Evolutionary conservation across 2,113 vertebrate genomes (phyloP).

Genomic region (Eulemur rufifrons): DNA sequence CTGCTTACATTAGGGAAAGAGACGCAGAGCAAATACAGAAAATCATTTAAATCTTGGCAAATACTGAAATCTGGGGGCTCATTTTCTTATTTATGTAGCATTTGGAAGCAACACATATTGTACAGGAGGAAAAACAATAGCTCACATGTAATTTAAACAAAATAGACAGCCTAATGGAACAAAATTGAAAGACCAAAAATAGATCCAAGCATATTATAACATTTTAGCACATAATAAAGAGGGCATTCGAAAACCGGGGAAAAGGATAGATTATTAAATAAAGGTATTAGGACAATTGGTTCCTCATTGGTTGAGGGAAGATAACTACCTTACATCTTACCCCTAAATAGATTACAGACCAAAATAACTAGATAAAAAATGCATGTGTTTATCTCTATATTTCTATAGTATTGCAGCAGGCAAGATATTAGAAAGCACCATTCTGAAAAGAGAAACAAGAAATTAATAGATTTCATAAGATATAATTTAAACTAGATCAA

Average conservation of each 20-base stretch:
- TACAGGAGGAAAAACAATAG: slow-evolving; percentile 17
- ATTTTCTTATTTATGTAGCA: slow-evolving; percentile 18
- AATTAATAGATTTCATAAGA: not conserved
- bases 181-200: not conserved
- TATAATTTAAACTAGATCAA: not conserved
- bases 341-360: not conserved
- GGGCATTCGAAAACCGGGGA: not conserved
- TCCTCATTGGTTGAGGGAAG: not conserved
- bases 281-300: not conserved
- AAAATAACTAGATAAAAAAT: slow-evolving; percentile 38
- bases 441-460: not conserved
- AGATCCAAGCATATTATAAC: not conserved
- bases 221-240: not conserved
- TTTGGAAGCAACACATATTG: slow-evolving; percentile 12
- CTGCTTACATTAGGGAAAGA: slow-evolving; percentile 33
- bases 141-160: slow-evolving; percentile 23
- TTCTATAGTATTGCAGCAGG: not conserved
- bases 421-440: not conserved
- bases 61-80: not conserved
- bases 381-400: not conserved
- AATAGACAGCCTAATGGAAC: not conserved
- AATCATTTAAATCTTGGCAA: slow-evolving; percentile 24
- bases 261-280: not conserved
- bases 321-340: not conserved
- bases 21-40: not conserved